Evolutionary conservation across 1,140 invertebrate genomes (phyloP).

Genomic region (Cotesia chilonis): DNA sequence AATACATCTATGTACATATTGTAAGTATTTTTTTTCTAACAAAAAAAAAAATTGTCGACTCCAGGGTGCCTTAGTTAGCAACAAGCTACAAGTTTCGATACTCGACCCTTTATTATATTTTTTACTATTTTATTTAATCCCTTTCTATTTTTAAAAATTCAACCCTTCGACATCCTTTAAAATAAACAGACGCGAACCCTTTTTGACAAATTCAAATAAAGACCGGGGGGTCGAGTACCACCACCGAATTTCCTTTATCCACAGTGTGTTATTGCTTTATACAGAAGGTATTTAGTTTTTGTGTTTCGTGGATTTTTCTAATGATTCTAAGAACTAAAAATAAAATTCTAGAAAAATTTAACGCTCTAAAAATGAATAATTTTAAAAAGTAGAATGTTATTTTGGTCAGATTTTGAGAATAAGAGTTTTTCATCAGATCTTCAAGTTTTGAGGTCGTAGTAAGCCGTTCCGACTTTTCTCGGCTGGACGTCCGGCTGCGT

Average conservation of each 20-base stretch:
- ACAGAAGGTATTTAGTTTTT: background rate
- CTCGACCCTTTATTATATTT: constrained; percentile 18
- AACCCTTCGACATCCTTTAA: constrained; percentile 45
- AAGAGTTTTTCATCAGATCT: too few relatives aligned
- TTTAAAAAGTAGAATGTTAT: too few relatives aligned
- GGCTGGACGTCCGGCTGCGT: too few relatives aligned
- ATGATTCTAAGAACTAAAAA: too few relatives aligned
- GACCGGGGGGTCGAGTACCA: constrained; percentile 42
- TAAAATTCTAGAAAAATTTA: too few relatives aligned
- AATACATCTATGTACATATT: background rate
- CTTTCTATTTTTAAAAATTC: constrained; percentile 3
- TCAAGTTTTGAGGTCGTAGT: too few relatives aligned
- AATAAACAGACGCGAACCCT: constrained; percentile 61
- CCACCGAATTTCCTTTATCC: background rate
- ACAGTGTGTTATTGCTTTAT: background rate
- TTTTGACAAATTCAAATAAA: constrained; percentile 56
- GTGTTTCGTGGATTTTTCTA: too few relatives aligned
- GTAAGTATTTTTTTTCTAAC: background rate
- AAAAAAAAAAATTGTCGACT: too few relatives aligned
- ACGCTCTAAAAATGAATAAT: too few relatives aligned
- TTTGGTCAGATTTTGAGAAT: too few relatives aligned
- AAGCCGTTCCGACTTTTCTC: too few relatives aligned
- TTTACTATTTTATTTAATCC: too few relatives aligned
- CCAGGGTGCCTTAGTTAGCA: background rate
- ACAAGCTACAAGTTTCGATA: constrained; percentile 28